Conservation (phyloP, 2,888 invertebrate genomes). For the Phortica magna region DNA sequence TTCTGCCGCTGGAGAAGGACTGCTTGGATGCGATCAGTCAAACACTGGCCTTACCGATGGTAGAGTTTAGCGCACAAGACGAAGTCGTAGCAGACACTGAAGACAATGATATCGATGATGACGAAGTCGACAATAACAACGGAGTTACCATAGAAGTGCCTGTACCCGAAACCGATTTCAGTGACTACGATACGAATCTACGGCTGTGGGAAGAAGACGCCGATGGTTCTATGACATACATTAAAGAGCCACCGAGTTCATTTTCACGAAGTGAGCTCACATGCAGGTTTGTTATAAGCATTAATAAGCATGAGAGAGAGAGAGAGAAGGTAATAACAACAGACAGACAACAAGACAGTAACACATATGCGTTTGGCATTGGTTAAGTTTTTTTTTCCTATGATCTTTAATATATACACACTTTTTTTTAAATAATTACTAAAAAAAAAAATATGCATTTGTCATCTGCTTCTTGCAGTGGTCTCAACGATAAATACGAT, state of each 20-base stretch:
- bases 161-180: not conserved
- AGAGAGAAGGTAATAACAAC: not conserved
- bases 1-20: conserved; percentile 46
- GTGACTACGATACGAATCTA: conserved; percentile 18
- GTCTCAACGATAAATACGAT: conserved; percentile 81
- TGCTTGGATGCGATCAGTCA: conserved; percentile 31
- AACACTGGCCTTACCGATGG: not conserved
- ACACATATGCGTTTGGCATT: not conserved
- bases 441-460: conserved; percentile 26
- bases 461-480: conserved; percentile 19
- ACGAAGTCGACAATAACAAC: conserved; percentile 39
- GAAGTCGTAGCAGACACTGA: conserved; percentile 36
- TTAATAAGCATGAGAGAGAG: not conserved
- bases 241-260: conserved; percentile 54
- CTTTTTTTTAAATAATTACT: not conserved
- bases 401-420: not conserved
- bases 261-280: conserved; percentile 21
- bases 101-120: conserved; percentile 40
- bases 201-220: conserved; percentile 55
- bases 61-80: no score
- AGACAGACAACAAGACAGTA: conserved; percentile 23
- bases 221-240: conserved; percentile 54
- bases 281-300: no score
- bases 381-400: no score
- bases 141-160: not conserved